Conservation (phyloP, 2,888 invertebrate species). For the Caenorhabditis parvicauda region DNA sequence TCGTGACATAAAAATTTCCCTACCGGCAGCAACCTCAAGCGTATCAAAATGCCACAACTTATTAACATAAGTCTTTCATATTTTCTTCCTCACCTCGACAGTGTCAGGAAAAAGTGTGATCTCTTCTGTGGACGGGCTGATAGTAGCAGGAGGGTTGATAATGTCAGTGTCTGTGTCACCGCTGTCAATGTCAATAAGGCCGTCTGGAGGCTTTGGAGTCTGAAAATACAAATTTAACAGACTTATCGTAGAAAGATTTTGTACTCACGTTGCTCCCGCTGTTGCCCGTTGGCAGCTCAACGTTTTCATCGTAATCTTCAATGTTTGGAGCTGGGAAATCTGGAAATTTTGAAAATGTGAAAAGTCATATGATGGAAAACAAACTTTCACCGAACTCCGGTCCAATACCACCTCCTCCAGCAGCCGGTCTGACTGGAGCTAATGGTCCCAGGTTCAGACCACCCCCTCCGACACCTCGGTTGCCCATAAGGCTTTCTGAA, state of each 20-base stretch:
- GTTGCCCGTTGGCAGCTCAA: constrained; percentile 15
- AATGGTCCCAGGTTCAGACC: constrained; percentile 27
- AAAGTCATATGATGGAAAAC: neutral
- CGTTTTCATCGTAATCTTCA: constrained; percentile 37
- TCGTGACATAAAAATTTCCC: too few relatives aligned
- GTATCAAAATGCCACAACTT: too few relatives aligned
- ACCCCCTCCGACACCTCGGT: constrained; percentile 11
- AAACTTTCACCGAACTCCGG: constrained; percentile 39
- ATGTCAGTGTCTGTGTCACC: constrained; percentile 20
- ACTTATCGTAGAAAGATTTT: neutral
- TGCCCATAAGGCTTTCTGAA: constrained; percentile 26
- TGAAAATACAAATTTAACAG: neutral
- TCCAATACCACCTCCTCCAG: constrained; percentile 17
- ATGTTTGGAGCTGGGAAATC: constrained; percentile 37
- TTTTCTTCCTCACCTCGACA: too few relatives aligned
- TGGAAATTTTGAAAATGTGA: neutral
- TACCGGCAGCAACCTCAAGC: too few relatives aligned
- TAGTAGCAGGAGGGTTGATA: constrained; percentile 2
- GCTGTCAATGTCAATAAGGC: constrained; percentile 23
- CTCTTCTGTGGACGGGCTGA: neutral
- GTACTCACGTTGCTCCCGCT: constrained; percentile 11
- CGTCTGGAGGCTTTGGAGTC: constrained; percentile 23
- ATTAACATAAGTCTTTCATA: too few relatives aligned
- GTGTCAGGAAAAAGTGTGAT: constrained; percentile 7
- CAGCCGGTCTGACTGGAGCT: constrained; percentile 18